Evolutionary conservation across 2,888 invertebrate species (phyloP).

Genomic region (Aelia acuminata): DNA sequence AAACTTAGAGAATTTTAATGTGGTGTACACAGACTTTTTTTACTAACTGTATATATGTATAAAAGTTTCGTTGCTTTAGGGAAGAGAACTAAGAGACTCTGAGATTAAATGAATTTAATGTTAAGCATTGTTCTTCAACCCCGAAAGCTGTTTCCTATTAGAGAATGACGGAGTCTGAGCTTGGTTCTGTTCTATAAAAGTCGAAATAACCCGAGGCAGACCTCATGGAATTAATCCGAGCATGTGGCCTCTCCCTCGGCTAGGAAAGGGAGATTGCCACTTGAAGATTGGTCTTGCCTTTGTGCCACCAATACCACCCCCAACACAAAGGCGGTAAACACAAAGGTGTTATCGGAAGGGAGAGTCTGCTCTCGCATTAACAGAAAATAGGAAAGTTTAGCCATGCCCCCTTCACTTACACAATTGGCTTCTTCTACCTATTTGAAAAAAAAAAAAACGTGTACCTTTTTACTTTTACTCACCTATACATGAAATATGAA

Average conservation of each 20-base stretch:
- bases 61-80: too few relatives aligned
- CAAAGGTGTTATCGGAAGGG: slow-evolving; percentile 32
- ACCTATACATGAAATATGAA: too few relatives aligned
- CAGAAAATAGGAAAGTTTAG: slow-evolving; percentile 10
- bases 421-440: neutral
- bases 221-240: slow-evolving; percentile 23
- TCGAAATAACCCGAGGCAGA: neutral
- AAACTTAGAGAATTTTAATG: too few relatives aligned
- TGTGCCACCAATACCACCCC: neutral
- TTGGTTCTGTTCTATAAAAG: neutral
- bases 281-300: neutral
- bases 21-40: too few relatives aligned
- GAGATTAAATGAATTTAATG: neutral
- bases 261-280: slow-evolving; percentile 6
- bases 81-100: too few relatives aligned
- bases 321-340: slow-evolving; percentile 18
- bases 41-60: too few relatives aligned
- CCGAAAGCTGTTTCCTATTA: neutral
- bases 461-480: too few relatives aligned
- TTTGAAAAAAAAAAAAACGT: too few relatives aligned
- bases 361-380: neutral
- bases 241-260: neutral
- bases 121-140: neutral
- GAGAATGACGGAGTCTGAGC: neutral
- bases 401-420: neutral